Conservation (phyloP, 2,888 invertebrate genomes). For the Andrena dorsata region DNA sequence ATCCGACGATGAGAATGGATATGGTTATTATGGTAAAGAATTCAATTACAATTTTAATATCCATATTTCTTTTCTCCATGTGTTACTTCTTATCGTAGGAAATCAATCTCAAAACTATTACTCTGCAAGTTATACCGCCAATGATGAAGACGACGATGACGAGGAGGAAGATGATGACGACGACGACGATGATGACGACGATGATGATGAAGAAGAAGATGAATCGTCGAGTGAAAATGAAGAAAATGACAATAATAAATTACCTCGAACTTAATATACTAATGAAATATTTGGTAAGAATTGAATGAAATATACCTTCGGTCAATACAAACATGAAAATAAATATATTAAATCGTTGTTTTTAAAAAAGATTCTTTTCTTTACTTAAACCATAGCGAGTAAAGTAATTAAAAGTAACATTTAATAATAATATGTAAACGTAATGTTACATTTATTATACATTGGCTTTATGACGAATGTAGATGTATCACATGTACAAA, state of each 20-base stretch:
- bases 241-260: conserved; percentile 40
- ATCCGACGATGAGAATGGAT: conserved; percentile 89
- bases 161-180: conserved; percentile 85
- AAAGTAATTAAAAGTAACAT: conserved; percentile 1
- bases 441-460: conserved; percentile 65
- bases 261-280: conserved; percentile 21
- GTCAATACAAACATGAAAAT: conserved; percentile 35
- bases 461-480: conserved; percentile 60
- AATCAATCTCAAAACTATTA: conserved; percentile 71
- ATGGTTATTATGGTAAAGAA: conserved; percentile 85
- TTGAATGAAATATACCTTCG: conserved; percentile 11
- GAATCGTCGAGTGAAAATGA: conserved; percentile 56
- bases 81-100: conserved; percentile 62
- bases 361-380: conserved; percentile 4
- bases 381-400: neutral
- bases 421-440: conserved; percentile 47
- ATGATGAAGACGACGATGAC: conserved; percentile 85
- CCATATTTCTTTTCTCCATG: neutral
- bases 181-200: conserved; percentile 74
- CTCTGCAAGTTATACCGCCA: conserved; percentile 72
- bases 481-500: conserved; percentile 51
- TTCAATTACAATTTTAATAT: conserved; percentile 9
- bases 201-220: conserved; percentile 61
- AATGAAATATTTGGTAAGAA: conserved; percentile 42
- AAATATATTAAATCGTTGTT: conserved; percentile 38